Evolutionary conservation across 2,797 vertebrate genomes (phyloP), one percentile per base, ranked within the genome.

Genomic region (Chrysocyon brachyurus): DNA sequence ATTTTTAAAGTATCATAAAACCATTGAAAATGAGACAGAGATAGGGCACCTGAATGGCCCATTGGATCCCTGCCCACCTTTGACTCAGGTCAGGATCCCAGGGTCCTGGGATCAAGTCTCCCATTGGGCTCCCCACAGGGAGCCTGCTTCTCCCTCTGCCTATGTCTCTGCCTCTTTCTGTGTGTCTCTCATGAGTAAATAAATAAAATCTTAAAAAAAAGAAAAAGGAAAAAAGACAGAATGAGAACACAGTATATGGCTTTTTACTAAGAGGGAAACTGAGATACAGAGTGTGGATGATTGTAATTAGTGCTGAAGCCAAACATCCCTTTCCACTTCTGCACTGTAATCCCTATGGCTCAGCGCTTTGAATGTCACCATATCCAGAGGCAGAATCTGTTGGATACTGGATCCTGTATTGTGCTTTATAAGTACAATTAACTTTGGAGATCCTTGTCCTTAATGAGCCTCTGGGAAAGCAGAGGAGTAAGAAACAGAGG

Each of bases 341-440:
- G 15, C 7, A 2, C 5, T 6, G 19, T 64, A 2, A 22, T 63
- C 12, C 2, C 24, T 46, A 0, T 1, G 3, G 22, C 49, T 89
- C 64, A 22, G 52, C 84, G 22, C n/a, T 93, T 95, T 57, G 82
- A 84, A 19, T 61, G 91, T 64, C 22, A 26, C 86, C 52, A 46
- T 59, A 26, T 91, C 56, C 40, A 83, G 83, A 91, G 54, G 28
- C 36, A 12, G 19, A 85, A 33, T 68, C 59, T 56, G n/a, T 10
- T 63, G 22, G 16, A 49, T 79, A 15, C 49, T 73, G 2, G 70
- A 72, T 75, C 97, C 84, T 54, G 66, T 8, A 12, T 92, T 97
- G 79, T 85, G 87, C 85, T 68, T 78, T 92, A 88, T 73, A n/a
- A n/a, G 64, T 94, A 40, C 5, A 95, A 46, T n/a, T 0, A 28